Evolutionary conservation across 2,888 invertebrate species (phyloP).

Genomic region (Lepidocyrtoides sp.): DNA sequence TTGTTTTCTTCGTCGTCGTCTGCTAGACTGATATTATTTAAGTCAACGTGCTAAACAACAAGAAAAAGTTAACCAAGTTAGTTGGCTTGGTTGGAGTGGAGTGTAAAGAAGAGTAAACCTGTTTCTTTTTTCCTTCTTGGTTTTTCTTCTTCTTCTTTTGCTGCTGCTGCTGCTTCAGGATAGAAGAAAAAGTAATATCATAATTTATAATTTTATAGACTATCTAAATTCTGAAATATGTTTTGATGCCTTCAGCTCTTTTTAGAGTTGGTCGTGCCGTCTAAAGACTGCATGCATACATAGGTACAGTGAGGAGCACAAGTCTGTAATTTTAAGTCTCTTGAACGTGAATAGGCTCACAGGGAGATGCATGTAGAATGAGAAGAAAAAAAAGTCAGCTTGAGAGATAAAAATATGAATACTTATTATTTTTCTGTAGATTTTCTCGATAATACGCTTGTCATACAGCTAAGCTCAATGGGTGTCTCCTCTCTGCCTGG

Average conservation of each 20-base stretch:
- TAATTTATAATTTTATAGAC: slow-evolving; percentile 79
- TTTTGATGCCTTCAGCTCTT: slow-evolving; percentile 66
- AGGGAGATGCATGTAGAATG: background rate
- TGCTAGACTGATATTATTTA: slow-evolving; percentile 47
- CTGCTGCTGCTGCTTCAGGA: slow-evolving; percentile 2
- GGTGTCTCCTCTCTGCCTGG: slow-evolving; percentile 50
- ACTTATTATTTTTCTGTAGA: slow-evolving; percentile 50
- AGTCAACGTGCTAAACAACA: slow-evolving; percentile 35
- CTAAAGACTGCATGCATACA: no score
- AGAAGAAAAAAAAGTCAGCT: slow-evolving; percentile 21
- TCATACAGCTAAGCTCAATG: slow-evolving; percentile 57
- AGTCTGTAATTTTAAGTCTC: background rate
- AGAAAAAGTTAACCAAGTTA: slow-evolving; percentile 36
- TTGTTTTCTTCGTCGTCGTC: slow-evolving; percentile 56
- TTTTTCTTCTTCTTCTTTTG: background rate
- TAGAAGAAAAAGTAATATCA: slow-evolving; percentile 71
- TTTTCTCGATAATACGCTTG: slow-evolving; percentile 58
- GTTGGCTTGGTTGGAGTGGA: background rate
- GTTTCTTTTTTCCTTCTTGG: slow-evolving; percentile 56
- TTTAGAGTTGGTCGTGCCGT: background rate
- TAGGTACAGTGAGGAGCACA: background rate
- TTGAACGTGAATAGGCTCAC: background rate
- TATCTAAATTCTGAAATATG: slow-evolving; percentile 78
- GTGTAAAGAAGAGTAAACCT: slow-evolving; percentile 39
- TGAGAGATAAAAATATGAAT: slow-evolving; percentile 31